These are phyloP conservation scores for Nothura maculosa DNA, from an alignment of 2,797 vertebrate species.

Conservation along the genomic window DNA sequence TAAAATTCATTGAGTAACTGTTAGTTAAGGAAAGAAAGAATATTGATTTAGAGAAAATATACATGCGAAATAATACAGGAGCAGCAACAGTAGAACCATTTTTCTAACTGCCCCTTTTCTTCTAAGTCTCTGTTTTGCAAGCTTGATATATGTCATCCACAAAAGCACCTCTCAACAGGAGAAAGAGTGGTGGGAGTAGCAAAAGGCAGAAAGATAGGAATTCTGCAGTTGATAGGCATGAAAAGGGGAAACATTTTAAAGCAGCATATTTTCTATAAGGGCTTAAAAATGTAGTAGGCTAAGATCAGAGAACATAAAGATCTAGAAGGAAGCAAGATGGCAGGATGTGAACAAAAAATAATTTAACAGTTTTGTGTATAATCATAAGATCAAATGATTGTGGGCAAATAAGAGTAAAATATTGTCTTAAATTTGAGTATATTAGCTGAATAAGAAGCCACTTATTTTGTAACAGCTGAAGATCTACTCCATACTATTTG, in stretches of 20 bases:
- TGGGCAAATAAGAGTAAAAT: neutral
- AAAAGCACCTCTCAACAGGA: constrained; percentile 24
- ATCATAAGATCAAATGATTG: neutral
- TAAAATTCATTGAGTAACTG: neutral
- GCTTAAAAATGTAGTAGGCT: neutral
- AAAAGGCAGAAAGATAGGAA: neutral
- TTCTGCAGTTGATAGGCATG: neutral
- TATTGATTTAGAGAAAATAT: neutral
- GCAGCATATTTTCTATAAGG: neutral
- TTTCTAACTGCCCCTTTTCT: neutral
- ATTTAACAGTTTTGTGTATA: neutral
- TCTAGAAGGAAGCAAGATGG: neutral
- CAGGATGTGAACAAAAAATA: neutral
- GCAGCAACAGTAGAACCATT: neutral
- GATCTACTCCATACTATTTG: neutral
- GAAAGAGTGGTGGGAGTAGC: neutral
- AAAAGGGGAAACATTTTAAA: neutral
- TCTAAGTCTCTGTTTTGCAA: neutral
- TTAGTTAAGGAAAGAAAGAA: neutral
- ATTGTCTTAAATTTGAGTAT: neutral
- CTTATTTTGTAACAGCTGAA: neutral
- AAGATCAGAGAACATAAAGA: neutral
- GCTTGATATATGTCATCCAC: neutral
- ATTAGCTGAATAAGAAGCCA: neutral
- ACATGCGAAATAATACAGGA: neutral